Evolutionary conservation across 2,113 vertebrate species (phyloP).

Genomic region (Otocyon megalotis): DNA sequence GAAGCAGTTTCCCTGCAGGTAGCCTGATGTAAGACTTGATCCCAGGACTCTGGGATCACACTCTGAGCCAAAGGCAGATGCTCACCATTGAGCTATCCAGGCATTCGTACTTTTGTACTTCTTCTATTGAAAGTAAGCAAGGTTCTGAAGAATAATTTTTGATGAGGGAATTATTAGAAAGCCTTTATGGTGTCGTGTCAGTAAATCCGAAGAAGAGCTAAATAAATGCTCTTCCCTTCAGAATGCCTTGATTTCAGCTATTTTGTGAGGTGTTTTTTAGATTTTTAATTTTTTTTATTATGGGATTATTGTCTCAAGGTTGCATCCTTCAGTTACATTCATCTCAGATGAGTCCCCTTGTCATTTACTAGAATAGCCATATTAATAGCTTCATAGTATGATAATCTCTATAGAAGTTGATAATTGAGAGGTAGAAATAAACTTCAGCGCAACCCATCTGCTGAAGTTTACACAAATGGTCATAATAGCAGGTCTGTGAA

Average conservation of each 20-base stretch:
- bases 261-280: neutral
- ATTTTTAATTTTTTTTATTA: neutral
- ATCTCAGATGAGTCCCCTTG: neutral
- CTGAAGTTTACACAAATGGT: neutral
- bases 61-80: too few relatives aligned
- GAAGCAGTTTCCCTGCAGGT: too few relatives aligned
- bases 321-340: neutral
- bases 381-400: neutral
- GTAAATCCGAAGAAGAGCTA: neutral
- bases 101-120: neutral
- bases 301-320: neutral
- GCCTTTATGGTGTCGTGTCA: neutral
- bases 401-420: neutral
- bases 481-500: neutral
- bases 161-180: neutral
- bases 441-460: neutral
- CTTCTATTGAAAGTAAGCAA: neutral
- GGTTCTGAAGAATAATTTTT: neutral
- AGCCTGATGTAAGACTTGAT: too few relatives aligned
- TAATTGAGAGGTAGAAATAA: neutral
- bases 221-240: neutral
- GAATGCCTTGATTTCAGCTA: neutral
- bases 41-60: too few relatives aligned
- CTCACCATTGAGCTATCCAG: too few relatives aligned
- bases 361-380: neutral